Conservation (phyloP, 2,888 invertebrate genomes). For the Sphaerophoria taeniata region DNA sequence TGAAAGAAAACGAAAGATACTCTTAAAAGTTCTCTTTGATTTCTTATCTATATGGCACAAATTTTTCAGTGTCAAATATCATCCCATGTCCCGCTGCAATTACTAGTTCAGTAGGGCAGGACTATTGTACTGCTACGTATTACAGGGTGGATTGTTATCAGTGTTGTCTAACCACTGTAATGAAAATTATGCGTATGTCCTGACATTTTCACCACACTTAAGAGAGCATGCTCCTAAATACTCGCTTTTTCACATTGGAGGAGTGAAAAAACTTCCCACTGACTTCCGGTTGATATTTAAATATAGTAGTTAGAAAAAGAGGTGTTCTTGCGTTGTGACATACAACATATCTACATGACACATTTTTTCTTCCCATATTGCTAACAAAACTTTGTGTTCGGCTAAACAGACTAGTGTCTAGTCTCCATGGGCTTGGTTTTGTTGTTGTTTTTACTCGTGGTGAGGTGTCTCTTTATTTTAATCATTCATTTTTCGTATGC, state of each 20-base stretch:
- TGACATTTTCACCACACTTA: not conserved
- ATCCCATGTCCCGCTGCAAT: not conserved
- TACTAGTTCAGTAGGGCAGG: slow-evolving; percentile 66
- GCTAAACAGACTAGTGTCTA: no score
- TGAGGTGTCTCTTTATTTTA: no score
- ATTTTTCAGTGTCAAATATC: slow-evolving; percentile 36
- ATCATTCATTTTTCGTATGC: no score
- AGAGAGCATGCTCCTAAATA: slow-evolving; percentile 25
- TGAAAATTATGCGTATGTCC: slow-evolving; percentile 44
- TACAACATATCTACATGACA: no score
- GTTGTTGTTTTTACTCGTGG: no score
- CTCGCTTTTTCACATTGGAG: not conserved
- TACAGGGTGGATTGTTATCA: slow-evolving; percentile 39
- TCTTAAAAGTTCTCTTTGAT: slow-evolving; percentile 35
- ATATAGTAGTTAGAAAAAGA: no score
- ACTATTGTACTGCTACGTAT: not conserved
- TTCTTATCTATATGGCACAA: slow-evolving; percentile 48
- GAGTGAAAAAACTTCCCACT: slow-evolving; percentile 10
- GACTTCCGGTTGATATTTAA: not conserved
- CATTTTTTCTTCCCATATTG: no score
- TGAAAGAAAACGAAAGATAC: not conserved
- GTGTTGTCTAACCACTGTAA: slow-evolving; percentile 60
- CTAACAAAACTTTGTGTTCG: no score
- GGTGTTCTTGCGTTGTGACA: no score
- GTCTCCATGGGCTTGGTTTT: no score